phyloP scores from a whole-genome alignment of 2,113 vertebrate genomes.

The Steatornis caripensis region DNA sequence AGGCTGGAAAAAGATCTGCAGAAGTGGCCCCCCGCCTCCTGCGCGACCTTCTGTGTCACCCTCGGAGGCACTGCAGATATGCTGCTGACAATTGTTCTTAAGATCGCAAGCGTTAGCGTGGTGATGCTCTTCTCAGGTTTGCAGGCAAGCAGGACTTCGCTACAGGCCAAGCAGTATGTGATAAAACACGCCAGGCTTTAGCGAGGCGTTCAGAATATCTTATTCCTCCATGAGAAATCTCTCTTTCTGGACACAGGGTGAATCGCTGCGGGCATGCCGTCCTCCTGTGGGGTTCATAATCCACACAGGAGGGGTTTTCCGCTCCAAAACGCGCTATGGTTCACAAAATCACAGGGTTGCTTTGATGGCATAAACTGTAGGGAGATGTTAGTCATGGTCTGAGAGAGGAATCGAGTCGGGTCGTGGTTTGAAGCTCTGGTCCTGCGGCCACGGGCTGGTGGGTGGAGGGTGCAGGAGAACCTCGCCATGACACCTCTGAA shows the following conservation, averaged over 20 bases:
- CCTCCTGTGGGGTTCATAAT: not conserved
- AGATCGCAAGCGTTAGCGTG: not conserved
- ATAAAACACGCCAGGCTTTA: not conserved
- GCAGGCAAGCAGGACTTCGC: not conserved
- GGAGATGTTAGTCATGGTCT: not conserved
- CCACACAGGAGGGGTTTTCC: not conserved
- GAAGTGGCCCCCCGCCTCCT: rapidly evolving
- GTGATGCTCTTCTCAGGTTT: not conserved
- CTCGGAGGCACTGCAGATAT: not conserved
- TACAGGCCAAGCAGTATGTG: not conserved
- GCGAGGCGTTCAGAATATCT: not conserved
- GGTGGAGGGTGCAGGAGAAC: not conserved
- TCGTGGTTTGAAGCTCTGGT: not conserved
- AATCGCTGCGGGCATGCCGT: not conserved
- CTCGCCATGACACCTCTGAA: not conserved
- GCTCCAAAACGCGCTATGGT: not conserved
- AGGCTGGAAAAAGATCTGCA: not conserved
- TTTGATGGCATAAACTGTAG: not conserved
- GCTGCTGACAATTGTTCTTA: not conserved
- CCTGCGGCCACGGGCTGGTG: not conserved
- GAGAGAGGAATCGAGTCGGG: not conserved
- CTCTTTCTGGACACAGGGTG: not conserved
- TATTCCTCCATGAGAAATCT: not conserved
- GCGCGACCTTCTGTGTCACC: not conserved
- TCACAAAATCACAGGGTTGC: not conserved